Conservation (phyloP, 2,797 vertebrate genomes). For the Ctenopoma kingsleyae region DNA sequence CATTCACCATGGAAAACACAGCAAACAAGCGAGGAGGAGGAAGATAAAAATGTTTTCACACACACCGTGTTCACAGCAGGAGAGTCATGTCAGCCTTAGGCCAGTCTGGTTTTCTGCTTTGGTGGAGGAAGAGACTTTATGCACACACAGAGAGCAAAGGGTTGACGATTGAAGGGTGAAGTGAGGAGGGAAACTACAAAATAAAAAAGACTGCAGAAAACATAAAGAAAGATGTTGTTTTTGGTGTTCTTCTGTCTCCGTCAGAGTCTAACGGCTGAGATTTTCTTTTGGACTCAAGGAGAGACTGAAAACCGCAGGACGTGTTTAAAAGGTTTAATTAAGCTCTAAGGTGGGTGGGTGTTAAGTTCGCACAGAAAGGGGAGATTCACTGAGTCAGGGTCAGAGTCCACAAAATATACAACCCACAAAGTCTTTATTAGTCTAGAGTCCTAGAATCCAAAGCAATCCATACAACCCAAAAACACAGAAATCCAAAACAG, state of each 20-base stretch:
- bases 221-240: constrained; percentile 4
- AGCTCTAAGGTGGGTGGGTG: no score
- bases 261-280: neutral
- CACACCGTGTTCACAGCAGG: constrained; percentile 28
- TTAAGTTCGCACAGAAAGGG: no score
- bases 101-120: constrained; percentile 23
- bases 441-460: no score
- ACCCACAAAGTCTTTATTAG: no score
- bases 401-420: no score
- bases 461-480: no score
- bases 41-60: constrained; percentile 12
- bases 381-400: no score
- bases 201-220: neutral
- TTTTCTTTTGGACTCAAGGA: no score
- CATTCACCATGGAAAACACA: constrained; percentile 11
- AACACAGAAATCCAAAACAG: no score
- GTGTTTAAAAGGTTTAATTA: no score
- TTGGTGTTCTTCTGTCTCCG: neutral
- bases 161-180: neutral
- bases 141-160: neutral
- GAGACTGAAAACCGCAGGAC: no score
- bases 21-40: constrained; percentile 10
- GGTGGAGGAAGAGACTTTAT: neutral
- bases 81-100: constrained; percentile 43
- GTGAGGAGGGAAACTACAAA: neutral